Conservation (phyloP, 2,113 vertebrate genomes). For the Leptodactylus fuscus region DNA sequence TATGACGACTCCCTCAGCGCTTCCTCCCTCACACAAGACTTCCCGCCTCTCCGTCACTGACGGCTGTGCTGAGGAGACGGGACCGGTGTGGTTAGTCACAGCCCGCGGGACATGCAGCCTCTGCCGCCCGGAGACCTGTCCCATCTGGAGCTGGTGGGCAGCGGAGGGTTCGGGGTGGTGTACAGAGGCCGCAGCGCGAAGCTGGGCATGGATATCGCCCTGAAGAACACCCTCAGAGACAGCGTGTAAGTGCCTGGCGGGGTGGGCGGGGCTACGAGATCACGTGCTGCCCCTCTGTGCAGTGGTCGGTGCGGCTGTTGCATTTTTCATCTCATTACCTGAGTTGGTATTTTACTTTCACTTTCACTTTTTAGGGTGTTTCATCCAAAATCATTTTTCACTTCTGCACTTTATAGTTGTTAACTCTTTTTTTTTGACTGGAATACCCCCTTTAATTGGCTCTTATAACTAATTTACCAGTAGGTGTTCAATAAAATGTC, state of each 20-base stretch:
- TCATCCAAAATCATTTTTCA: too few species aligned
- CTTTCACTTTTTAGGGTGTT: too few species aligned
- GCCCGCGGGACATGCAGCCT: background rate
- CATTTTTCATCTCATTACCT: too few species aligned
- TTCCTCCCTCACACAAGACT: background rate
- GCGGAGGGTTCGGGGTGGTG: conserved; percentile 11
- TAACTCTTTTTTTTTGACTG: too few species aligned
- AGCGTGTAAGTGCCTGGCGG: background rate
- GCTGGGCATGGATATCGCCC: conserved; percentile 36
- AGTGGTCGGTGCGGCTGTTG: background rate
- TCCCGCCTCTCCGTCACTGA: background rate
- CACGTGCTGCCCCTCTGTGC: background rate
- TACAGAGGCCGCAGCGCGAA: conserved; percentile 7
- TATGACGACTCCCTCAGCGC: too few species aligned
- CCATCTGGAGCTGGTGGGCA: conserved; percentile 4
- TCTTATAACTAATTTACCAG: too few species aligned
- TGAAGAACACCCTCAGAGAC: conserved; percentile 14
- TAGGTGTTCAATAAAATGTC: too few species aligned
- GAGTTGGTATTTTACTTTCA: too few species aligned
- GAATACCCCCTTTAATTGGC: too few species aligned
- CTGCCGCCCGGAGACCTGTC: conserved; percentile 9
- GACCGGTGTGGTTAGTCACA: background rate
- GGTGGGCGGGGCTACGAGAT: background rate
- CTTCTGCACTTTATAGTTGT: too few species aligned
- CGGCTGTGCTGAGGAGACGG: background rate